A percentile compares a stretch with the other conserved stretches of the same genome.
These are phyloP conservation scores for Cosmia trapezina DNA, from an alignment of 2,888 invertebrate genomes.

Conservation along the genomic window DNA sequence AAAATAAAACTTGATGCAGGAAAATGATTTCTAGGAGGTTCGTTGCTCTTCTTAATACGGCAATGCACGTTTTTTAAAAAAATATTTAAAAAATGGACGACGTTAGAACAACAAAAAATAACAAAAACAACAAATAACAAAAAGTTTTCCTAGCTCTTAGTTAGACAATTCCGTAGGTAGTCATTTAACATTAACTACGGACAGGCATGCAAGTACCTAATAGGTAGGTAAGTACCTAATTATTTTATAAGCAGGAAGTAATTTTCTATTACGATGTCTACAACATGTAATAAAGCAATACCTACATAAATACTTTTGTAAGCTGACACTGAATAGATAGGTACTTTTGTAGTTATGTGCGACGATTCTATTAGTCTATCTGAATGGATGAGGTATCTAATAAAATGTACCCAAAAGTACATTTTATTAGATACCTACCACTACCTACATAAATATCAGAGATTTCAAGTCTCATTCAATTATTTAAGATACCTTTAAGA, in stretches of 20 bases:
- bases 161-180: background rate
- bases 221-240: background rate
- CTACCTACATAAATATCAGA: too few species aligned
- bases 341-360: background rate
- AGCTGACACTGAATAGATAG: too few species aligned
- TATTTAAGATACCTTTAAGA: too few species aligned
- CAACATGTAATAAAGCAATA: background rate
- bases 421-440: too few species aligned
- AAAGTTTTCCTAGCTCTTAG: background rate
- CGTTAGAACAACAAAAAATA: too few species aligned
- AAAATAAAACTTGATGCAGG: too few species aligned
- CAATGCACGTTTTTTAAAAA: too few species aligned
- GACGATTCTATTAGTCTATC: background rate
- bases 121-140: too few species aligned
- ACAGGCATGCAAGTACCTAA: background rate
- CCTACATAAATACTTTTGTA: background rate
- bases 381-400: background rate
- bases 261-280: slow-evolving; percentile 7
- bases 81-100: too few species aligned
- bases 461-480: too few species aligned
- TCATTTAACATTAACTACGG: background rate
- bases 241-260: slow-evolving; percentile 28
- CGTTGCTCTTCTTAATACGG: too few species aligned
- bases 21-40: too few species aligned
- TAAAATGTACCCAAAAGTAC: background rate